Base-by-base conservation (phyloP, 2,888 invertebrate genomes). In the Andrena trimmerana region DNA sequence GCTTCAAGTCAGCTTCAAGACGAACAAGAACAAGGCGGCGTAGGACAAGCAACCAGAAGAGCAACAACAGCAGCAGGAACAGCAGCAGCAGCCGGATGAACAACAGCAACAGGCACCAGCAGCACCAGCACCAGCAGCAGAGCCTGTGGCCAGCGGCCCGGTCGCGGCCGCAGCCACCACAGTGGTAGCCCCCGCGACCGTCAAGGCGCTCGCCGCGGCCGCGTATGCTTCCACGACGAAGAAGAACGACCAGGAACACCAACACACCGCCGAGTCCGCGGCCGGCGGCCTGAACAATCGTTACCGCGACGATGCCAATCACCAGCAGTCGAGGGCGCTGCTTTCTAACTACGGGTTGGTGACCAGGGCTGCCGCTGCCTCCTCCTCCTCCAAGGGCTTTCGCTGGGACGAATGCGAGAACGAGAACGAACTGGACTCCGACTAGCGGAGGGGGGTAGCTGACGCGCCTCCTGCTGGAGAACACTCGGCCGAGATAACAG, bases 1-100 rank as follows among this genome's bases (percentile, higher is more conserved):
- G 91, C 96, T 98, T 92, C 98, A 98, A 79, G 98, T 98, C 94
- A 98, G 98, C 94, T 98, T 98, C 96, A 98, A 98, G 96, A 97
- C 97, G 93, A 97, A 96, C 95, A 97, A 97, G 95, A 96, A 96
- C 95, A 96, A 96, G 95, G 95, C 96, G 93, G 96, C 96, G 95
- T 96, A 96, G 96, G 94, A 94, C 94, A 94, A 92, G 93, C 94
- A 90, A 85, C 83, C 89, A 83, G 89, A 84, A 83, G 81, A 86
- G 80, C 52, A 63, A 7, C 77, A 20, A 16, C 54, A 65, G 5
- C 54, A 60, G 24, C 78, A 57, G 66, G 71, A 33, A 48, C 70
- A n/a, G 59, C 82, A 74, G 27, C 63, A 33, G 74, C 27, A 80
- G 13, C 4, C 42, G 5, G 42, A 42, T 79, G 70, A 72, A 74